Conservation (phyloP, 2,888 invertebrate species). For the Ceramica pisi region DNA sequence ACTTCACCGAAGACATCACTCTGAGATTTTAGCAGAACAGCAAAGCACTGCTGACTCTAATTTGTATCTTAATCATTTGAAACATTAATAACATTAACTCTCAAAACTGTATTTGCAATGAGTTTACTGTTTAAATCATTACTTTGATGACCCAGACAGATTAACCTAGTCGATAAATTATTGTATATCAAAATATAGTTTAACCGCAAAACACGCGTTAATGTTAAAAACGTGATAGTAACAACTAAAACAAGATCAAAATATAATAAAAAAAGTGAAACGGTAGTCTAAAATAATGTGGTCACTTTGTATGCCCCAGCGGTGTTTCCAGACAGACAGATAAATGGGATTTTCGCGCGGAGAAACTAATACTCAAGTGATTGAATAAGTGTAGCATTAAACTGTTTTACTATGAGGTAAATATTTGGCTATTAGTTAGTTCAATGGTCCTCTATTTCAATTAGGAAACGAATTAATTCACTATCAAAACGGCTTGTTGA, state of each 20-base stretch:
- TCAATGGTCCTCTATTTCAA: not conserved
- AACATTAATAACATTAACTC: too few relatives aligned
- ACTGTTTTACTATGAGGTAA: conserved; percentile 11
- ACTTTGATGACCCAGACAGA: conserved; percentile 2
- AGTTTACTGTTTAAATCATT: not conserved
- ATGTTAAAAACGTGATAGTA: conserved; percentile 15
- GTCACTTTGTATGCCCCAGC: conserved; percentile 32
- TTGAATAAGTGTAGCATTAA: conserved; percentile 30
- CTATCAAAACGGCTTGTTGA: too few relatives aligned
- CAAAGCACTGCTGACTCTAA: too few relatives aligned
- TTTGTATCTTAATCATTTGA: too few relatives aligned
- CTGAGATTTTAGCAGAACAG: too few relatives aligned
- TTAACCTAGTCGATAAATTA: not conserved
- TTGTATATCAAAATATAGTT: not conserved
- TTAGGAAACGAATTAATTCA: too few relatives aligned
- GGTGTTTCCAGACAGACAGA: conserved; percentile 25
- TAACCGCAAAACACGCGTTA: not conserved
- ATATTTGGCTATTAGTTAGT: not conserved
- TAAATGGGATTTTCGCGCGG: conserved; percentile 37
- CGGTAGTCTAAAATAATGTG: conserved; percentile 31
- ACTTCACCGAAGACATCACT: too few relatives aligned
- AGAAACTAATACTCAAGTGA: conserved; percentile 27
- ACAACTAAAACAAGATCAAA: conserved; percentile 1
- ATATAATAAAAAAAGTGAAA: conserved; percentile 33
- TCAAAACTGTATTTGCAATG: not conserved